Conservation (phyloP, 2,888 invertebrate genomes). For the Pyrgus malvae region DNA sequence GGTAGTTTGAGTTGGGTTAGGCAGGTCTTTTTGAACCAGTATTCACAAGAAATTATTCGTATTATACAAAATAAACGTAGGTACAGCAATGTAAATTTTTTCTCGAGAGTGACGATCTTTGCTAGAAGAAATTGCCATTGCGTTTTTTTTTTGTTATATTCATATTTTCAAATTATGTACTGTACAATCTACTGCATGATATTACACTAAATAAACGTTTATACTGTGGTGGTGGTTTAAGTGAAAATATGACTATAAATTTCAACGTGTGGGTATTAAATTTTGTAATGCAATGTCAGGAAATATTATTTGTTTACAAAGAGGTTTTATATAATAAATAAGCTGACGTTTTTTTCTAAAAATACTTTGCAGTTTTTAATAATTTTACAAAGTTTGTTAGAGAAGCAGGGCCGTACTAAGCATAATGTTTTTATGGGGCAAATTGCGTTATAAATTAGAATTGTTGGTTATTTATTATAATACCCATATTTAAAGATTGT, state of each 20-base stretch:
- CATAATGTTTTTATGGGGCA: conserved; percentile 2
- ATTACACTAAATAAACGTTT: background rate
- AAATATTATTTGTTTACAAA: conserved; percentile 19
- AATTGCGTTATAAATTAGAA: background rate
- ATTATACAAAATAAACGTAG: too few species aligned
- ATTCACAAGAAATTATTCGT: too few species aligned
- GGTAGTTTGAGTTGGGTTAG: too few species aligned
- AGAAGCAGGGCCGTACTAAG: conserved; percentile 22
- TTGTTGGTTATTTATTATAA: too few species aligned
- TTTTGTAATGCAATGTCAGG: conserved; percentile 5
- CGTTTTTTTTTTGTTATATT: background rate
- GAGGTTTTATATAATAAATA: conserved; percentile 15
- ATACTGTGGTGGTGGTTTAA: background rate
- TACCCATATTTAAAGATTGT: too few species aligned
- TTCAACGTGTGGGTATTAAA: conserved; percentile 1
- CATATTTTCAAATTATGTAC: too few species aligned
- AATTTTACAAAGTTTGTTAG: conserved; percentile 10
- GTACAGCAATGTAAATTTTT: too few species aligned
- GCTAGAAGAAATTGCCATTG: too few species aligned
- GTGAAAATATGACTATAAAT: conserved; percentile 9
- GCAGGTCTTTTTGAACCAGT: too few species aligned
- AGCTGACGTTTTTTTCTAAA: conserved; percentile 23
- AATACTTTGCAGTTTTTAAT: conserved; percentile 20
- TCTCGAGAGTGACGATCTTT: too few species aligned
- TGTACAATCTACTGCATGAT: too few species aligned